Evolutionary conservation across 2,888 invertebrate genomes (phyloP), one percentile per base, ranked within the genome.

Genomic region (Ferrisia virgata): DNA sequence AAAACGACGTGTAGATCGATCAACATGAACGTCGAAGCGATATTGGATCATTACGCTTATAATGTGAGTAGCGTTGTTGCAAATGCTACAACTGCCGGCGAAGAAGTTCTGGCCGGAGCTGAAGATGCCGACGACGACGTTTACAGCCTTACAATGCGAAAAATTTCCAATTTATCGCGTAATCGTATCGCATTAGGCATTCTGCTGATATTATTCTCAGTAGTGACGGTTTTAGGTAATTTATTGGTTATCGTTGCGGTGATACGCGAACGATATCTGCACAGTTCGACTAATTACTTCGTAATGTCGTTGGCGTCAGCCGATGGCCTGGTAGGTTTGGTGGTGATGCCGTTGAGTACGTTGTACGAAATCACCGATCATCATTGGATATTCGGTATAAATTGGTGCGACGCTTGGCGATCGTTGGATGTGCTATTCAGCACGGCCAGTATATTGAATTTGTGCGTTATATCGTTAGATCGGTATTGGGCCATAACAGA

Each of bases 401-500:
- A 96, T 87, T 97, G 97, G 96, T 99, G 99, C 89, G 99, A 99
- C 88, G 93, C 98, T 28, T 99, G 99, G 98, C 93, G 98, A 84
- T 98, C 98, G 0, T 89, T 99, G 86, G 99, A 99, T 88, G 99
- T 99, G 1, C 91, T 99, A 1, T 98, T 98, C 87, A 97, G 97
- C 87, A 99, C 99, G 0, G 98, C 98, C 5, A 98, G 98, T 13
- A 99, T 99, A 87, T 91, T 99, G 81, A 99, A 99, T 89, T 90
- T 99, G 84, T 99, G 99, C 89, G 97, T 99, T 39, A 99, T 98
- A 87, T 96, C 97, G 0, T 89, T 98, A 87, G 98, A 98, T 89
- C 92, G 98, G 22, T 99, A 99, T 89, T 98, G 98, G 98, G 99
- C 99, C 76, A 99, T 99, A 86, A 98, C 97, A 15, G 98, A 99